Evolutionary conservation across 1,140 invertebrate genomes (phyloP), one percentile per base, ranked within the genome.

Genomic region (Trichomalopsis sarcophagae): DNA sequence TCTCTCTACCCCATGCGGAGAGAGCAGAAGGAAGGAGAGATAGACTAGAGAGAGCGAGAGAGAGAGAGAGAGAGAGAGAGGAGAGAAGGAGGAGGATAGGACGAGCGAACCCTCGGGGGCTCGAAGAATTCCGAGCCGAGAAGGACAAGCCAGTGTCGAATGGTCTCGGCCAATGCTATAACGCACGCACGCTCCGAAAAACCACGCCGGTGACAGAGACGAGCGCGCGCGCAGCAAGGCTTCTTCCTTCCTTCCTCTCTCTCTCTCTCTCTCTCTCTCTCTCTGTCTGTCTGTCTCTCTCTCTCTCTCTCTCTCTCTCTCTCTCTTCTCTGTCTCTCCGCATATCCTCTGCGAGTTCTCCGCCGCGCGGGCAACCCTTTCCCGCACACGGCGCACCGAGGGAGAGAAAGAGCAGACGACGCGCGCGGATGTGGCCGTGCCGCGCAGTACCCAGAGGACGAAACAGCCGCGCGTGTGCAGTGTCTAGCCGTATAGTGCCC

Each of bases 141-240:
- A 84, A 76, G 75, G 77, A 84, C 62, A 84, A 73, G 76, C 82
- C 82, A 84, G 82, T 84, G 82, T 77, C 82, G 82, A 84, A 84
- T 84, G 82, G 62, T 84, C 82, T 84, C 75, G 62, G 17, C 66
- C 82, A 78, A 84, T 78, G 82, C 82, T 77, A 77, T 83, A 83
- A 83, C 75, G 82, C 21, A n/a, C 68, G 27, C 68, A 30, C 27
- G 68, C 68, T 71, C 23, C 23, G 7, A 66, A 21, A 13, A 30
- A 33, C 68, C 2, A 27, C 30, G 23, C 13, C 68, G 62, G 1
- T 0, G 62, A n/a, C 62, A 0, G 17, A 71, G 10, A 27, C 68
- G 68, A n/a, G 68, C 66, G 27, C 27, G 27, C 27, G 27, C 27
- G 27, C 27, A 27, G 27, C 27, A 27, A 27, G 1, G 27, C 27